Percentiles rank a stretch among this genome's conserved stretches.
These are phyloP conservation scores for Selene dorsalis DNA, from an alignment of 2,797 vertebrate species.

Conservation along the genomic window DNA sequence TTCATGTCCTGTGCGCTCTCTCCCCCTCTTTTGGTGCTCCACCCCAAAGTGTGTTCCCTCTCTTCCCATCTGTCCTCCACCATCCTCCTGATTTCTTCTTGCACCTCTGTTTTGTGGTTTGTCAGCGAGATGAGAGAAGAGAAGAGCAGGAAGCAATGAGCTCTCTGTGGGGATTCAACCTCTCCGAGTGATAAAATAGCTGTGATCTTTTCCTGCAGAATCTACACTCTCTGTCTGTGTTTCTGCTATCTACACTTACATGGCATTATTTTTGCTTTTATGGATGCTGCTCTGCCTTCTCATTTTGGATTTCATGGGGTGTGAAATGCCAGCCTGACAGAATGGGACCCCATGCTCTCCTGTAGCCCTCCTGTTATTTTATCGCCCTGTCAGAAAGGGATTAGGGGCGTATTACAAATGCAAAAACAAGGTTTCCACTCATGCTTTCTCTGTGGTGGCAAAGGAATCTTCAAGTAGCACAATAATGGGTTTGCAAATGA, in stretches of 20 bases:
- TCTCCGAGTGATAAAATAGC: constrained; percentile 52
- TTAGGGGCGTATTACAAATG: constrained; percentile 35
- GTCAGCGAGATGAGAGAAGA: constrained; percentile 65
- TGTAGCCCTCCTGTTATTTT: constrained; percentile 15
- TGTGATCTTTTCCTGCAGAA: constrained; percentile 60
- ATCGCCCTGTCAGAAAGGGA: constrained; percentile 36
- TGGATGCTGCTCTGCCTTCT: constrained; percentile 43
- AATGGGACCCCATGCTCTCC: constrained; percentile 27
- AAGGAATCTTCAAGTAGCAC: constrained; percentile 30
- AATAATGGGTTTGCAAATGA: constrained; percentile 40
- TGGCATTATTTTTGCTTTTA: constrained; percentile 44
- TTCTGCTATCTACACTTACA: constrained; percentile 29
- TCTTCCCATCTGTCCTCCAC: constrained; percentile 33
- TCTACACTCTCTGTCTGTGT: constrained; percentile 48
- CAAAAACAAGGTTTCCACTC: constrained; percentile 32
- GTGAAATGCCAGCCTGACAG: constrained; percentile 47
- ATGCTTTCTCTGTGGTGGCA: constrained; percentile 28
- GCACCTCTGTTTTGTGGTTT: constrained; percentile 38
- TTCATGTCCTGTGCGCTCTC: constrained; percentile 36
- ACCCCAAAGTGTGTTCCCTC: constrained; percentile 36
- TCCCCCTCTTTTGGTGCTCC: constrained; percentile 21
- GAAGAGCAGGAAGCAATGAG: constrained; percentile 32
- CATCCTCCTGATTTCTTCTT: constrained; percentile 31
- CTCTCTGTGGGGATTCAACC: constrained; percentile 48
- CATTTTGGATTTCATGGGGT: constrained; percentile 51